These are phyloP conservation scores for Sycophila sp. DNA, from an alignment of 1,140 invertebrate species.

Conservation along the genomic window DNA sequence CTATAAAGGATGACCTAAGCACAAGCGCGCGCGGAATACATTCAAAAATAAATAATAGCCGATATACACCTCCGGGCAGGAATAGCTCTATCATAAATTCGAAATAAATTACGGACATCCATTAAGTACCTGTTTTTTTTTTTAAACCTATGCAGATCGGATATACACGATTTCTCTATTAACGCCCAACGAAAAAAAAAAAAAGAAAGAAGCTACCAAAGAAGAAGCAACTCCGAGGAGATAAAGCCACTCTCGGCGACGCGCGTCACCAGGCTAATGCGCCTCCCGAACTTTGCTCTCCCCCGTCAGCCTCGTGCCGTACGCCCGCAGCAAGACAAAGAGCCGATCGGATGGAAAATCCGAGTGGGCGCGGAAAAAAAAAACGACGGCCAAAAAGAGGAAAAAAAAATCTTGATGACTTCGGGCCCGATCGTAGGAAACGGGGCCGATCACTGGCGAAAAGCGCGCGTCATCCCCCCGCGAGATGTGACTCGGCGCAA, in stretches of 20 bases:
- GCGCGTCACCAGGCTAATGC: too few relatives aligned
- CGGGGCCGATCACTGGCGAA: constrained; percentile 41
- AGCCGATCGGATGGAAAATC: background rate
- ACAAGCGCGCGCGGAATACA: background rate
- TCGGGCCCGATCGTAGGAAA: constrained; percentile 21
- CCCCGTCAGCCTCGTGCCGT: background rate
- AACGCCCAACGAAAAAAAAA: constrained; percentile 14
- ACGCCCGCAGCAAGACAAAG: background rate
- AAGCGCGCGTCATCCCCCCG: constrained; percentile 46
- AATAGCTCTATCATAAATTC: constrained; percentile 18
- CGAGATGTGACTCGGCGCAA: background rate
- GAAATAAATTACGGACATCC: constrained; percentile 21
- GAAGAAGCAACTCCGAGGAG: background rate
- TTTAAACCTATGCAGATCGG: constrained; percentile 14
- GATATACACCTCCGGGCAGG: background rate
- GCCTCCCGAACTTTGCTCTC: background rate
- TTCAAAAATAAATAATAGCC: background rate
- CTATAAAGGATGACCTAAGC: constrained; percentile 8
- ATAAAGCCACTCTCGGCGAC: too few relatives aligned
- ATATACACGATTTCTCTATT: constrained; percentile 32
- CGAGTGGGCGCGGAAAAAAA: background rate
- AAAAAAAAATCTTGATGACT: background rate
- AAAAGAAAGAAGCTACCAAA: background rate
- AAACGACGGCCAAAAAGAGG: background rate
- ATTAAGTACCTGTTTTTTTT: too few relatives aligned